A percentile compares a stretch with the other conserved stretches of the same genome.
phyloP scores from a whole-genome alignment of 2,888 invertebrate genomes.

The Nematopogon swammerdamellus region DNA sequence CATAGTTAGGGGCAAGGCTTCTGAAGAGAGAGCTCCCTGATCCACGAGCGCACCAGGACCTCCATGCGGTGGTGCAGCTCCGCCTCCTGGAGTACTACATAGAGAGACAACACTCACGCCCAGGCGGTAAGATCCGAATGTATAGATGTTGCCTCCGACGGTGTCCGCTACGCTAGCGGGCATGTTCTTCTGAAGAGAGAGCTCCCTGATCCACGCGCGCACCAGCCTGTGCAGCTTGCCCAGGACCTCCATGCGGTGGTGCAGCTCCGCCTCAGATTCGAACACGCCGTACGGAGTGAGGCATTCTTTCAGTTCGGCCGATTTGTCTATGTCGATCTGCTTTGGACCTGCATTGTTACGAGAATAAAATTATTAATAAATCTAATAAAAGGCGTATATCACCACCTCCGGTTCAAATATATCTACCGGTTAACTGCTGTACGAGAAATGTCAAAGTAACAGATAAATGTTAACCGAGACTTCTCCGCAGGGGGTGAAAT shows the following conservation, averaged over 20 bases:
- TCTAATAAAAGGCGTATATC: too few species aligned
- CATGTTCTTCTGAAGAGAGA: constrained; percentile 87
- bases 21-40: constrained; percentile 80
- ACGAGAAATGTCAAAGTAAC: too few species aligned
- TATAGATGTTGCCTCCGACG: constrained; percentile 97
- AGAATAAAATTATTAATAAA: too few species aligned
- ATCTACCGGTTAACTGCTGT: too few species aligned
- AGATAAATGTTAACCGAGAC: too few species aligned
- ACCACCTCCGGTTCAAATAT: too few species aligned
- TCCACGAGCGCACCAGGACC: constrained; percentile 90
- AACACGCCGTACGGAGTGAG: constrained; percentile 85
- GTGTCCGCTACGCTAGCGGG: constrained; percentile 85
- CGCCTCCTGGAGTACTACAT: too few species aligned
- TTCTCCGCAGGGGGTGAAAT: too few species aligned
- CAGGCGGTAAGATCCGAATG: constrained; percentile 96
- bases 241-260: constrained; percentile 82
- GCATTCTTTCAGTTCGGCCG: constrained; percentile 72
- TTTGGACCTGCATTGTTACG: constrained; percentile 65
- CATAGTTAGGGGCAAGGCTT: too few species aligned
- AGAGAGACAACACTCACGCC: constrained; percentile 71
- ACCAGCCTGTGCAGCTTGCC: constrained; percentile 87
- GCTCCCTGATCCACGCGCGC: constrained; percentile 90
- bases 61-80: constrained; percentile 90
- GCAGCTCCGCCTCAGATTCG: constrained; percentile 86
- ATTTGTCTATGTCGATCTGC: constrained; percentile 70